Evolutionary conservation across 2,113 vertebrate species (phyloP).

Genomic region (Phyllostomus discolor): DNA sequence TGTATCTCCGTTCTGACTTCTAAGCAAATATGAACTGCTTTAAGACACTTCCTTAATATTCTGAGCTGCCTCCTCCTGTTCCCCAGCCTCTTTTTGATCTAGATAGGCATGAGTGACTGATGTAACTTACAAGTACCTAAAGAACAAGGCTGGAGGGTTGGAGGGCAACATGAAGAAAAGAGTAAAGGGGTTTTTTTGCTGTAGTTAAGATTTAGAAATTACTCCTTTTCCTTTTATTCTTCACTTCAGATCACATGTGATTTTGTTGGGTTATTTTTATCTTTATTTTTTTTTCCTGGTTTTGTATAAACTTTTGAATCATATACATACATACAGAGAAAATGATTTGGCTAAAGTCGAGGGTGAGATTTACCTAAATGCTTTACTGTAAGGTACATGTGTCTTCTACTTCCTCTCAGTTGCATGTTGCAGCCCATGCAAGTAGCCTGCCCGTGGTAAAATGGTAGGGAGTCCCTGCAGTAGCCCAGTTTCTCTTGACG

Average conservation of each 20-base stretch:
- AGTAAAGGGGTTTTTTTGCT: not conserved
- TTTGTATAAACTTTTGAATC: not conserved
- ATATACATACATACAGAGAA: not conserved
- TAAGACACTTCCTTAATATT: not conserved
- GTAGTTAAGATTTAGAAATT: not conserved
- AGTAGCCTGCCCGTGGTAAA: too few relatives aligned
- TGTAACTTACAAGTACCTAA: not conserved
- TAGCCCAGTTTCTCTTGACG: not conserved
- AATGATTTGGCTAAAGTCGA: not conserved
- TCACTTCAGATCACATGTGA: not conserved
- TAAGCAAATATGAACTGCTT: not conserved
- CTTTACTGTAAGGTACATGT: accelerated
- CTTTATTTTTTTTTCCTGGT: not conserved
- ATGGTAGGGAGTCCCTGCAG: not conserved
- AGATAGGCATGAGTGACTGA: not conserved
- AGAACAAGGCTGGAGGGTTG: not conserved
- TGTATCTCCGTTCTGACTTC: not conserved
- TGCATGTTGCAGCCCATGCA: not conserved
- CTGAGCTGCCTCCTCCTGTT: not conserved
- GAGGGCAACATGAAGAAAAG: not conserved
- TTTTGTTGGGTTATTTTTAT: not conserved
- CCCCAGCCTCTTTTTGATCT: not conserved
- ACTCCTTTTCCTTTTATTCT: not conserved
- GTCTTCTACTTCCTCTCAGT: too few relatives aligned
- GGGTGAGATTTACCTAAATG: not conserved